Base-by-base conservation (phyloP, 2,113 vertebrate genomes). In the Indicator indicator region DNA sequence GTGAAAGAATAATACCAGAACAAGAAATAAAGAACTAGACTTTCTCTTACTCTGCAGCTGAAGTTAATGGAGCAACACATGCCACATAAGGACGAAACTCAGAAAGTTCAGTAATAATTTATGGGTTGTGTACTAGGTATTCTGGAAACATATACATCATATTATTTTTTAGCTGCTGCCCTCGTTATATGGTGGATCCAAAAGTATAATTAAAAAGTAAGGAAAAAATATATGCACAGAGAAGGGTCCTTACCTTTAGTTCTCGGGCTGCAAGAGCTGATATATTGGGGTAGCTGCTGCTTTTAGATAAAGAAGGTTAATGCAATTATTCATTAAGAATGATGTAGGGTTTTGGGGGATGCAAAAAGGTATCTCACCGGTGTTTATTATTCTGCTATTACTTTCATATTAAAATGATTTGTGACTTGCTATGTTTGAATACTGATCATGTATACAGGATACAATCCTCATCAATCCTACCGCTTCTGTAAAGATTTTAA, bases 1-100 rank as follows among this genome's bases (percentile, higher is more conserved):
- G 44, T 70, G 36, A 89, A 92, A 58, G 70, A 89, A 79, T 90
- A 92, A 89, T 59, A 89, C 79, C 27, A 94, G 48, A 78, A 50
- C 36, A 85, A 85, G 81, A 84, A 82, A 73, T 69, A 87, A 75
- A 90, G 42, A 84, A 17, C 27, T 59, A 76, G 50, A 70, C 19
- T 69, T 90, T 76, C 54, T 93, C 62, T 54, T 87, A 58, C 36
- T 62, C 20, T 72, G 56, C 23, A 87, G 46, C 16, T 92, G 80
- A 87, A 79, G 33, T 18, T 36, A 89, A 11, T 55, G n/a, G 27
- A 92, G 67, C 11, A 78, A 75, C 2, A 9, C 23, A 27, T 19
- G 30, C 17, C 14, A 56, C 6, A 3, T 60, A 73, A 60, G 28
- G 23, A 76, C 32, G 21, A 92, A 76, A 65, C 3, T 1, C 24